A percentile compares a stretch with the other conserved stretches of the same genome.
These are phyloP conservation scores for Drosophila neotestacea DNA, from an alignment of 2,888 invertebrate genomes.

Conservation along the genomic window DNA sequence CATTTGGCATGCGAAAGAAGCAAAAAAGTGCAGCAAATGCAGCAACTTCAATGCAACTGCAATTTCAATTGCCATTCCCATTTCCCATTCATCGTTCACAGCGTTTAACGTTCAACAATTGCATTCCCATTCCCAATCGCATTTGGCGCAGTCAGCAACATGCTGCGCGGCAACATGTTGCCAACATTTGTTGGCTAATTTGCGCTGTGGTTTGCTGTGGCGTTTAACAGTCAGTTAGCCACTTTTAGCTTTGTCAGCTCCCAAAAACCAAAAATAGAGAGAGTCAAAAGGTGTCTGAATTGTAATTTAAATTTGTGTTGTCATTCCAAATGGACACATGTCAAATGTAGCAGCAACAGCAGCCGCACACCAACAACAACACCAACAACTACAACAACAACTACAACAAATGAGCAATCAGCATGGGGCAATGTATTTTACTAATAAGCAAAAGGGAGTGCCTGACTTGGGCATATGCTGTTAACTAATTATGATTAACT, in stretches of 20 bases:
- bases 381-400: constrained; percentile 19
- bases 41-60: too few relatives aligned
- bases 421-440: constrained; percentile 38
- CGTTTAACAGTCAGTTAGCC: constrained; percentile 27
- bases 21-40: constrained; percentile 29
- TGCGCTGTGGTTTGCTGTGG: constrained; percentile 38
- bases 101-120: neutral
- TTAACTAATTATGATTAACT: neutral
- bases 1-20: constrained; percentile 44
- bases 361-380: constrained; percentile 28
- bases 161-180: constrained; percentile 63
- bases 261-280: constrained; percentile 23
- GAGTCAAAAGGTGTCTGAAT: constrained; percentile 70
- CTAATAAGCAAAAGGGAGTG: constrained; percentile 9
- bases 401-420: constrained; percentile 27
- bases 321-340: constrained; percentile 56
- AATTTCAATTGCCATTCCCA: constrained; percentile 41
- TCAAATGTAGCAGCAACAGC: constrained; percentile 33
- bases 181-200: constrained; percentile 66
- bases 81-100: constrained; percentile 4
- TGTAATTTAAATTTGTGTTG: constrained; percentile 61
- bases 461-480: neutral
- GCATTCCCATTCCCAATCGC: constrained; percentile 19
- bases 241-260: constrained; percentile 22
- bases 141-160: constrained; percentile 47